Conservation (phyloP, 1,140 invertebrate species). For the Halictus rubicundus region DNA sequence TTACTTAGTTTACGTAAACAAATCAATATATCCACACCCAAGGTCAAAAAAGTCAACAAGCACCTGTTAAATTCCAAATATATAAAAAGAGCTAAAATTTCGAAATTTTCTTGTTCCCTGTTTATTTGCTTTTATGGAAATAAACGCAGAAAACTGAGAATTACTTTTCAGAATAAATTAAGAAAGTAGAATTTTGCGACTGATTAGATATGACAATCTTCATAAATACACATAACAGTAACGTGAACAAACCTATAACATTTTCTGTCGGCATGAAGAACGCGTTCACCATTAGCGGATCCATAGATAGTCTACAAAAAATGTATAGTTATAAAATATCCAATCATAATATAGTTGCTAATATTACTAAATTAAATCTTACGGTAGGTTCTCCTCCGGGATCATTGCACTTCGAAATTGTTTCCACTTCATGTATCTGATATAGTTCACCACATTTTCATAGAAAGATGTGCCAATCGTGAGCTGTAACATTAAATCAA, state of each 20-base stretch:
- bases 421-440: background rate
- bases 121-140: too few species aligned
- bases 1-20: too few species aligned
- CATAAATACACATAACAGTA: too few species aligned
- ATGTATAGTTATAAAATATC: background rate
- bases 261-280: slow-evolving; percentile 35
- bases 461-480: slow-evolving; percentile 31
- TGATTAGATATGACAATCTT: too few species aligned
- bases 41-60: too few species aligned
- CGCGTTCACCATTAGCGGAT: slow-evolving; percentile 44
- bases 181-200: too few species aligned
- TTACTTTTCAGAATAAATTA: too few species aligned
- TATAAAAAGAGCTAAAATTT: too few species aligned
- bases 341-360: background rate
- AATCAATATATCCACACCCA: too few species aligned
- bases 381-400: background rate
- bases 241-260: slow-evolving; percentile 26
- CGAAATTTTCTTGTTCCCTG: too few species aligned
- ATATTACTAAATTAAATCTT: slow-evolving; percentile 10
- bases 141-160: too few species aligned
- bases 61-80: too few species aligned
- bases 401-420: background rate
- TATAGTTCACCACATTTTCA: slow-evolving; percentile 19
- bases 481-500: background rate
- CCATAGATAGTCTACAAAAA: slow-evolving; percentile 28